Conservation (phyloP, 2,888 invertebrate species). For the Ichneumoninae sp. region DNA sequence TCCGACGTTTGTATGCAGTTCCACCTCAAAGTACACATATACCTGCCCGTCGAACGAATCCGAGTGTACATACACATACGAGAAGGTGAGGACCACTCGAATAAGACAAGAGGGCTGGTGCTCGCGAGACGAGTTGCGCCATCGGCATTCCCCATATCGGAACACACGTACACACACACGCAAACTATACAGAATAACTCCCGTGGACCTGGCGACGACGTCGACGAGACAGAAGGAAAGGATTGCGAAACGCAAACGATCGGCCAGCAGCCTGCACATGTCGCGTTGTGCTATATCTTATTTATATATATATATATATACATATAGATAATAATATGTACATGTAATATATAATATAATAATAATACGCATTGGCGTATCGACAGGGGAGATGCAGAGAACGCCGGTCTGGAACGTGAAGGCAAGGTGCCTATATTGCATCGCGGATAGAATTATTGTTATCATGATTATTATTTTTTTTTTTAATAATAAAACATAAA, state of each 20-base stretch:
- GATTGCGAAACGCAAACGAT: slow-evolving; percentile 81
- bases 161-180: slow-evolving; percentile 19
- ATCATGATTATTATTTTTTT: background rate
- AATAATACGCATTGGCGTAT: slow-evolving; percentile 27
- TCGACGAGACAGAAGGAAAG: slow-evolving; percentile 51
- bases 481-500: slow-evolving; percentile 49
- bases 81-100: slow-evolving; percentile 74
- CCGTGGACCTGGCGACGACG: slow-evolving; percentile 71
- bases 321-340: background rate
- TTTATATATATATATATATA: slow-evolving; percentile 12
- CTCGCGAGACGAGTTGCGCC: slow-evolving; percentile 66
- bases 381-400: slow-evolving; percentile 35
- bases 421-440: slow-evolving; percentile 73
- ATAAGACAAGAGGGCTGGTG: slow-evolving; percentile 75
- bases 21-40: slow-evolving; percentile 1
- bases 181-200: slow-evolving; percentile 76
- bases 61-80: slow-evolving; percentile 38
- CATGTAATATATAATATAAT: slow-evolving; percentile 9
- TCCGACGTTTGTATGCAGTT: slow-evolving; percentile 63
- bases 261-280: slow-evolving; percentile 68
- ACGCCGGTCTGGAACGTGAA: slow-evolving; percentile 61
- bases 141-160: slow-evolving; percentile 63
- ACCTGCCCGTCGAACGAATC: slow-evolving; percentile 25
- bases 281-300: slow-evolving; percentile 35
- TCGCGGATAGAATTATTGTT: slow-evolving; percentile 17